Base-by-base conservation (phyloP, 2,888 invertebrate species). In the Cacoxenus indagator region DNA sequence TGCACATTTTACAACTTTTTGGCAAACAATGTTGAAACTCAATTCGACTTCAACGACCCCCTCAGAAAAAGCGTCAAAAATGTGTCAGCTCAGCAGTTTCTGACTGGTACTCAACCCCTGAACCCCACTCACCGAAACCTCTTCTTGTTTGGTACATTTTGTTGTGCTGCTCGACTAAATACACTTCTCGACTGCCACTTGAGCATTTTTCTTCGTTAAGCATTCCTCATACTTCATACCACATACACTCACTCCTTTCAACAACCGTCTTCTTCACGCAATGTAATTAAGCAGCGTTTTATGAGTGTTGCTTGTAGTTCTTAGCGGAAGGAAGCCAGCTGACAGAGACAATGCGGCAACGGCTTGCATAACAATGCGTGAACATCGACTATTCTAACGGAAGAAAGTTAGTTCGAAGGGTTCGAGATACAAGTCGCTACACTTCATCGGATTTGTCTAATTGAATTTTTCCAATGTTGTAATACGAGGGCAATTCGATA, bases 251-350 rank as follows among this genome's bases (percentile, higher is more conserved):
- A 54, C 0, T 54, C 24, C n/a, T 26, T 54, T 8, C 24, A 9
- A 9, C 26, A 14, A 8, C 24, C 24, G 24, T 14, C 55, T 55
- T 55, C 26, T 55, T 55, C 55, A 64, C 64, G 65, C 57, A 8
- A 24, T 64, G 75, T 76, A 78, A 81, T 79, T 78, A 77, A 78
- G 78, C n/a, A n/a, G n/a, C 72, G 81, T 76, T 80, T 75, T 75
- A 80, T 76, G 75, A 54, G 51, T 62, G 61, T 6, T n/a, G 8
- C 29, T 26, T 14, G 37, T 9, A 48, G 65, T 11, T 14, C 17
- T 31, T 8, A 4, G 37, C 37, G 8, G 37, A 31, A 5, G 5
- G 31, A 31, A 9, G 6, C 9, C 6, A 31, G 31, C 31, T 31
- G 31, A 31, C 5, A 9, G 31, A 31, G 14, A 14, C 37, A 11